These are phyloP conservation scores for Hyppa rectilinea DNA, from an alignment of 2,888 invertebrate species.

Conservation along the genomic window DNA sequence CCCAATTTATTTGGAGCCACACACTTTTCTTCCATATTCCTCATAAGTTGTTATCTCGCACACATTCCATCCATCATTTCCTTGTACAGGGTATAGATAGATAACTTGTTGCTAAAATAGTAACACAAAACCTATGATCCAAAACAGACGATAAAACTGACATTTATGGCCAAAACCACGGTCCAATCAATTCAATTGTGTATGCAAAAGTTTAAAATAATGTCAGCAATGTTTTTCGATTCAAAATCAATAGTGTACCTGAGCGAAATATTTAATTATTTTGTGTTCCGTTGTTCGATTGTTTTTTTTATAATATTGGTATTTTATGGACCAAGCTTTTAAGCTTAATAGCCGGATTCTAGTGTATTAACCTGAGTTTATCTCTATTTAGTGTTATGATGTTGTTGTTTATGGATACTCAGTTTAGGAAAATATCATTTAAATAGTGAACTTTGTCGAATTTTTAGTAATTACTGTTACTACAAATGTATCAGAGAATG, in stretches of 20 bases:
- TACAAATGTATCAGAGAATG: neutral
- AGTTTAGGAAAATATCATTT: neutral
- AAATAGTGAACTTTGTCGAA: neutral
- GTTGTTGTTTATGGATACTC: neutral
- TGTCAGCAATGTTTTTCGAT: slow-evolving; percentile 19
- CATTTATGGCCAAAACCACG: slow-evolving; percentile 19
- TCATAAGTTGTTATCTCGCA: too few species aligned
- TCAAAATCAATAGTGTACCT: slow-evolving; percentile 38
- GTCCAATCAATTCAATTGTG: slow-evolving; percentile 11
- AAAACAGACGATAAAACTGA: slow-evolving; percentile 12
- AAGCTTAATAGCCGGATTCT: neutral
- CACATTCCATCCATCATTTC: too few species aligned
- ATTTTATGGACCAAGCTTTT: slow-evolving; percentile 9
- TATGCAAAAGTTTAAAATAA: slow-evolving; percentile 20
- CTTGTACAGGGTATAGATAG: neutral
- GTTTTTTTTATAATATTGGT: slow-evolving; percentile 18
- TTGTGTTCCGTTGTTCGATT: slow-evolving; percentile 18
- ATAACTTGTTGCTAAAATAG: neutral
- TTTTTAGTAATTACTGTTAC: neutral
- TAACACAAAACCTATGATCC: neutral
- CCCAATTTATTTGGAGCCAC: too few species aligned
- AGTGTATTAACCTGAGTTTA: neutral
- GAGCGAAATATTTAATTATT: slow-evolving; percentile 46
- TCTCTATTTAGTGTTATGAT: neutral
- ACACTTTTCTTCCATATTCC: too few species aligned